Conservation (phyloP, 2,113 vertebrate genomes). For the Gadus chalcogrammus region DNA sequence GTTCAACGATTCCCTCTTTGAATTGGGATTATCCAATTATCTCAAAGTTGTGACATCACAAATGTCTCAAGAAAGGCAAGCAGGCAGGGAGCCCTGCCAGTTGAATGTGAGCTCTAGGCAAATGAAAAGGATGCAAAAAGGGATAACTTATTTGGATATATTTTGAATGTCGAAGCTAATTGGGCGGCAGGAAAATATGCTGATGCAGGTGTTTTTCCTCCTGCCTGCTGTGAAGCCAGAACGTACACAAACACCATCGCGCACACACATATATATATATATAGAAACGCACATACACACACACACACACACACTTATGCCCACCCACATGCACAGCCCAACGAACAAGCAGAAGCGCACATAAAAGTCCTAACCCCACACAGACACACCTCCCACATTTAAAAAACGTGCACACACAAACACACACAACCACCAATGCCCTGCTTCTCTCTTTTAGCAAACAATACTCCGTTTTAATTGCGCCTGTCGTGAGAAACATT, state of each 20-base stretch:
- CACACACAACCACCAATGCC: background rate
- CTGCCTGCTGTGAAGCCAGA: constrained; percentile 43
- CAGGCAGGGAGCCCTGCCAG: constrained; percentile 49
- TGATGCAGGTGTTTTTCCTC: constrained; percentile 55
- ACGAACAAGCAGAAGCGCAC: constrained; percentile 21
- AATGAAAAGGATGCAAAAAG: constrained; percentile 69
- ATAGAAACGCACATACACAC: background rate
- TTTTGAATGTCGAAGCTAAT: constrained; percentile 58
- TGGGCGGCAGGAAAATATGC: constrained; percentile 64
- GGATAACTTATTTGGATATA: constrained; percentile 53
- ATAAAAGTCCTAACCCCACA: background rate
- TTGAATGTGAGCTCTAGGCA: constrained; percentile 62
- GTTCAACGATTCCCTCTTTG: constrained; percentile 48
- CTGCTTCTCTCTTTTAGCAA: background rate
- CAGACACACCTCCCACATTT: background rate
- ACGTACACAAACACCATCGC: background rate
- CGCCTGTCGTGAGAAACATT: constrained; percentile 36
- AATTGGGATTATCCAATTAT: constrained; percentile 69
- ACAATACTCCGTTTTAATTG: constrained; percentile 36
- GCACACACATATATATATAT: background rate
- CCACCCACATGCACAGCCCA: constrained; percentile 25
- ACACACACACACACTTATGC: constrained; percentile 17
- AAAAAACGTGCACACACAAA: background rate
- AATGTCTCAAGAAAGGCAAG: constrained; percentile 52
- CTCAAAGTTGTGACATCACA: constrained; percentile 65